Base-by-base conservation (phyloP, 2,113 vertebrate genomes). In the Coreoperca whiteheadi region DNA sequence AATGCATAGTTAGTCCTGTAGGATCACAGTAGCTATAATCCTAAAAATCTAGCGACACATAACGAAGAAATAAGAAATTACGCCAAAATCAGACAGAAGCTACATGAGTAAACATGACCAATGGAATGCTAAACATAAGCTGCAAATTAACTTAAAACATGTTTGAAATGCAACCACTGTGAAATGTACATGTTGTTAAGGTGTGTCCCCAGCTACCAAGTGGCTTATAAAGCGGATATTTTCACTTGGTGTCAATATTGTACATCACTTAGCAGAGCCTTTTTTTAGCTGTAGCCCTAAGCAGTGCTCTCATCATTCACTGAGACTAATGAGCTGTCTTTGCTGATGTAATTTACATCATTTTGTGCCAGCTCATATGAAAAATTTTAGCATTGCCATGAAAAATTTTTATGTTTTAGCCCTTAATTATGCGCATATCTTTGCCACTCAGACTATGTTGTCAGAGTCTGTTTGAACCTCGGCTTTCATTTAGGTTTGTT, bases 311-410 rank as follows among this genome's bases (percentile, higher is more conserved):
- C 81, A 90, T 93, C 86, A 90, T 67, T 90, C 88, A 90, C 81
- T 73, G 73, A 87, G 83, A 92, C 87, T 90, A 91, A 92, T 89
- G 88, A 92, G 87, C 81, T 86, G 89, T 86, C 89, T 87, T 79
- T 74, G 84, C 90, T 88, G 87, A 92, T 87, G 87, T 82, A 89
- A 91, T 89, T 87, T 84, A 87, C 64, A 77, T 87, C 75, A 74
- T 83, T 90, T 79, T 84, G 67, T 88, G 85, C 73, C 86, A 85
- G 74, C 81, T 79, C 65, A 39, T 75, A 81, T 84, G 76, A 90
- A 85, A 91, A 84, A 87, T 91, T 6, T 70, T 85, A 82, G 74
- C 83, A 54, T 51, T 21, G 46, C 76, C 43, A 46, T 86, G 63
- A 87, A 83, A 88, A 83, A 82, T 64, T 41, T 80, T 70, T 46